Evolutionary conservation across 2,113 vertebrate species (phyloP), one percentile per base, ranked within the genome.

Genomic region (Struthio camelus): DNA sequence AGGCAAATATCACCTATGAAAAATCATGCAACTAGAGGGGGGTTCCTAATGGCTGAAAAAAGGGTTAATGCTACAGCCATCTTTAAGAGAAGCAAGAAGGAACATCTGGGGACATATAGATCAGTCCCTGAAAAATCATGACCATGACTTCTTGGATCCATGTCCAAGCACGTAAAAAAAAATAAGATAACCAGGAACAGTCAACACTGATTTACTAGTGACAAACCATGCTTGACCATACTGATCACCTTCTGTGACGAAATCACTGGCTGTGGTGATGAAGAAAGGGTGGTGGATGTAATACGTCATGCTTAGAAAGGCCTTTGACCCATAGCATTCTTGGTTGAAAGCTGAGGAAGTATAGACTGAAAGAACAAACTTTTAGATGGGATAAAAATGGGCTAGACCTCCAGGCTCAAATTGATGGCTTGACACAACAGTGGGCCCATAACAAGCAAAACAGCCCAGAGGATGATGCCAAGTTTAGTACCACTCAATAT

Each of bases 121-220:
- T 59, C 24, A 56, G 3, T n/a, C 16, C 42, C 25, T 58, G 64
- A 66, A 51, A 14, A 2, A 40, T 20, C 8, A 17, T 10, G 54
- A 4, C 6, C 6, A 8, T 30, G 38, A 0, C 14, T 64, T 64
- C 59, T 46, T n/a, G 0, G 70, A 76, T 51, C 5, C 5, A 27
- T 56, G 77, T 79, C 22, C 54, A 73, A 56, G 5, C 5, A 48
- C 2, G 7, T 62, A 25, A 79, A 59, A 8, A 23, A 46, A 10
- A 79, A 30, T 28, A 54, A 64, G 19, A 32, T 64, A 51, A 70
- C 9, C 13, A 73, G 12, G 75, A 69, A 22, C 1, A 38, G 30
- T 36, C 14, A 24, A 54, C 48, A 44, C 15, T n/a, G 10, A 50
- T 75, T 64, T 70, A 4, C 3, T 36, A 84, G 19, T 25, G 18